A percentile compares a stretch with the other conserved stretches of the same genome.
phyloP scores from a whole-genome alignment of 2,113 vertebrate genomes.

The Alligator sinensis region DNA sequence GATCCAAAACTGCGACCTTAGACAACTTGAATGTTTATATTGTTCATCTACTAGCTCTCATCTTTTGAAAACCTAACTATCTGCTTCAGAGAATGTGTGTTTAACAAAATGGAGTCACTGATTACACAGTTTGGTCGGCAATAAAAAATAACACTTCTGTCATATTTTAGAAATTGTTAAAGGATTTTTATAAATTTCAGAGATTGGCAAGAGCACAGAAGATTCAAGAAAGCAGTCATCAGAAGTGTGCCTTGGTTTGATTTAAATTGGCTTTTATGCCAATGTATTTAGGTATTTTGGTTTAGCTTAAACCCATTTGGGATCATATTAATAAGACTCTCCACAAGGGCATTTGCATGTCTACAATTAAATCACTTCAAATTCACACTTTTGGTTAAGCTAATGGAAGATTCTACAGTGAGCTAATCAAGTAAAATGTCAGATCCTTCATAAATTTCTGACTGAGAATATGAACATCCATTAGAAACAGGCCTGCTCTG shows the following conservation, averaged over 20 bases:
- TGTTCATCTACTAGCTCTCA: background rate
- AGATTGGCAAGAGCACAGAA: background rate
- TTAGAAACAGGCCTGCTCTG: too few species aligned
- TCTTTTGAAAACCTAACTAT: background rate
- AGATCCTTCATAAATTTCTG: background rate
- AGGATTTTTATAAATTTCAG: background rate
- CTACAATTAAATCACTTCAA: background rate
- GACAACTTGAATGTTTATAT: background rate
- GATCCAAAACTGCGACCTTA: background rate
- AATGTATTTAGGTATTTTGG: background rate
- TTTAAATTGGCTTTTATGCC: background rate
- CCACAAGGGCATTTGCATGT: background rate
- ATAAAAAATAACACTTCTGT: background rate
- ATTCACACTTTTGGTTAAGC: background rate
- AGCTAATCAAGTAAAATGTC: background rate
- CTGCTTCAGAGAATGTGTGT: background rate
- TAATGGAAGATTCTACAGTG: background rate
- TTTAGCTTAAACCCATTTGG: background rate
- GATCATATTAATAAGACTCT: background rate
- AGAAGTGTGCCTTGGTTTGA: background rate
- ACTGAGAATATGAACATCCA: background rate
- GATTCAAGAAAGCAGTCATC: background rate
- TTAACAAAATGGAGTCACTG: background rate
- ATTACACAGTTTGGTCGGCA: background rate
- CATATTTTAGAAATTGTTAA: background rate